Conservation (phyloP, 2,113 vertebrate species). For the Theropithecus gelada region DNA sequence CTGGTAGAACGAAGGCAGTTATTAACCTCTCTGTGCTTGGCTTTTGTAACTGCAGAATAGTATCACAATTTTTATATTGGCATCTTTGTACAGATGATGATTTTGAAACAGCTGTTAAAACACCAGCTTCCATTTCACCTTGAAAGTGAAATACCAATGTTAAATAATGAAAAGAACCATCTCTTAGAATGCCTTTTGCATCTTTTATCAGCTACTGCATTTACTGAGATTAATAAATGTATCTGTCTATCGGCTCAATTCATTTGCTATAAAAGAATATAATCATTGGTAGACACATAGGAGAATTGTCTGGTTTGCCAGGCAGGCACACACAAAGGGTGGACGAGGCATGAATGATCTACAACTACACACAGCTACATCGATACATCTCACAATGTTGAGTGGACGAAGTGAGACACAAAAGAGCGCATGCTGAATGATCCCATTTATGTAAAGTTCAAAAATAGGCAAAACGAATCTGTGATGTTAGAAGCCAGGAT, state of each 20-base stretch:
- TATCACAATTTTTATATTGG: not conserved
- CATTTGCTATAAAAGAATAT: constrained; percentile 64
- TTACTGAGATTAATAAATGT: constrained; percentile 56
- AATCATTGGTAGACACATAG: constrained; percentile 49
- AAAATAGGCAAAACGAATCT: constrained; percentile 41
- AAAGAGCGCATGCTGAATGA: constrained; percentile 32
- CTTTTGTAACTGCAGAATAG: not conserved
- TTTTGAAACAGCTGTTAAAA: constrained; percentile 47
- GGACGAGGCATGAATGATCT: constrained; percentile 29
- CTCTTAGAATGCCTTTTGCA: constrained; percentile 29
- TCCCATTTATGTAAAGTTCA: constrained; percentile 2
- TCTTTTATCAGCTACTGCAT: constrained; percentile 37
- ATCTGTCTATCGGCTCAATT: constrained; percentile 29
- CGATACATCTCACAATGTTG: not conserved
- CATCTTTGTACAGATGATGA: constrained; percentile 42
- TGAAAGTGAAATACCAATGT: constrained; percentile 58
- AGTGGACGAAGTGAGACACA: constrained; percentile 25
- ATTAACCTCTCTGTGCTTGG: constrained; percentile 19
- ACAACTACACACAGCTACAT: not conserved
- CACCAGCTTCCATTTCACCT: constrained; percentile 53
- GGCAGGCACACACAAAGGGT: not conserved
- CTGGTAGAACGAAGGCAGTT: not conserved
- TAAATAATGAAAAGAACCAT: constrained; percentile 55
- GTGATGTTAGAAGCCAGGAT: not conserved
- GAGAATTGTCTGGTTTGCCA: constrained; percentile 28